Base-by-base conservation (phyloP, 2,113 vertebrate genomes). In the Blennius ocellaris region DNA sequence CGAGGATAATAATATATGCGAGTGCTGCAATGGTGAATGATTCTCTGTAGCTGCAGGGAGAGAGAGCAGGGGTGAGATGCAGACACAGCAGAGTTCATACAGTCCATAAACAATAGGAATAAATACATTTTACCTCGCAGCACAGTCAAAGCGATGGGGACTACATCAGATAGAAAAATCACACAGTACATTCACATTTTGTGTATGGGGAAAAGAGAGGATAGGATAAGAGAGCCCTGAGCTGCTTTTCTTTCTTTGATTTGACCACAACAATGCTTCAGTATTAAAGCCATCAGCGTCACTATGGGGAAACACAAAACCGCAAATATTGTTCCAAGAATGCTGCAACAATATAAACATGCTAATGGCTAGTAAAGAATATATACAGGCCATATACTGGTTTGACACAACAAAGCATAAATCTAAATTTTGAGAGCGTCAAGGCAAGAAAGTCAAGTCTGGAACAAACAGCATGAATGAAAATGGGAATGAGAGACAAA, bases 31-130 rank as follows among this genome's bases (percentile, higher is more conserved):
- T 54, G 72, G 51, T 38, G n/a, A 77, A 73, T 68, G 44, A 54
- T 45, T 75, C 37, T 62, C 56, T 55, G 53, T 38, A 72, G 87
- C 87, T 89, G 81, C 65, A 82, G 67, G 44, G 63, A 86, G 79
- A 84, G 73, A 89, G 73, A 82, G 80, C 80, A 84, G 68, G 79
- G 76, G 70, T 80, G 78, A 92, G 66, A 88, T 44, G 83, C 73
- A 86, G 69, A 90, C 78, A 60, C 45, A 81, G 79, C 72, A 81
- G 37, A 77, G 68, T 41, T 41, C 56, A 39, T 60, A 73, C 37
- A 60, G 45, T 64, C 58, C 53, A 76, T 36, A 71, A 40, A 60
- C 44, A 76, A 17, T 30, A 58, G 70, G 59, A 69, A 56, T 57
- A 66, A 44, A 67, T 65, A 73, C 36, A 73, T 67, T 76, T 54